A percentile compares a stretch with the other conserved stretches of the same genome.
These are phyloP conservation scores for Spilosoma lubricipeda DNA, from an alignment of 2,888 invertebrate species.

Conservation along the genomic window DNA sequence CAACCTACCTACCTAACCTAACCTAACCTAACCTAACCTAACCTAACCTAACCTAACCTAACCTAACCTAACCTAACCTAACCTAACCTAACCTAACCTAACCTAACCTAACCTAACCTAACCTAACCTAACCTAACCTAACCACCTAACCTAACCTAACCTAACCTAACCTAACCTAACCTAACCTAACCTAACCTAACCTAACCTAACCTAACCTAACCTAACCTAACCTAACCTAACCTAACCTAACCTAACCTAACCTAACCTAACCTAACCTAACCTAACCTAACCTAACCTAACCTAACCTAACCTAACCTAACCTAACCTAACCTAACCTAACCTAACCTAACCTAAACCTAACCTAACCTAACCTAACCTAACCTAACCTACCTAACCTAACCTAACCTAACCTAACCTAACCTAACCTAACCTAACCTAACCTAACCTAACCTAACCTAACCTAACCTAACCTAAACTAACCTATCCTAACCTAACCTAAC, in stretches of 20 bases:
- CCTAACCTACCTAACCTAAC: no score
- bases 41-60: slow-evolving; percentile 6
- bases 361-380: no score
- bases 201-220: slow-evolving; percentile 12
- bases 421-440: no score
- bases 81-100: slow-evolving; percentile 6
- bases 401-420: no score
- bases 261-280: slow-evolving; percentile 6
- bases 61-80: slow-evolving; percentile 10
- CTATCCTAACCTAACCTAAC: no score
- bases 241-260: slow-evolving; percentile 17
- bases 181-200: slow-evolving; percentile 16
- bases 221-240: slow-evolving; percentile 9
- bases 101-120: neutral
- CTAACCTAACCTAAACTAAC: no score
- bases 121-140: slow-evolving; percentile 5
- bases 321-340: no score
- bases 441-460: no score
- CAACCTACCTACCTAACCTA: slow-evolving; percentile 17
- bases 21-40: neutral
- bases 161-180: slow-evolving; percentile 14
- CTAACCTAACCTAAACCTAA: no score
- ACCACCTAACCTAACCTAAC: slow-evolving; percentile 17
- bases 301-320: no score
- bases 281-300: no score